phyloP scores from a whole-genome alignment of 2,888 invertebrate genomes.

The Brachyptera risi region DNA sequence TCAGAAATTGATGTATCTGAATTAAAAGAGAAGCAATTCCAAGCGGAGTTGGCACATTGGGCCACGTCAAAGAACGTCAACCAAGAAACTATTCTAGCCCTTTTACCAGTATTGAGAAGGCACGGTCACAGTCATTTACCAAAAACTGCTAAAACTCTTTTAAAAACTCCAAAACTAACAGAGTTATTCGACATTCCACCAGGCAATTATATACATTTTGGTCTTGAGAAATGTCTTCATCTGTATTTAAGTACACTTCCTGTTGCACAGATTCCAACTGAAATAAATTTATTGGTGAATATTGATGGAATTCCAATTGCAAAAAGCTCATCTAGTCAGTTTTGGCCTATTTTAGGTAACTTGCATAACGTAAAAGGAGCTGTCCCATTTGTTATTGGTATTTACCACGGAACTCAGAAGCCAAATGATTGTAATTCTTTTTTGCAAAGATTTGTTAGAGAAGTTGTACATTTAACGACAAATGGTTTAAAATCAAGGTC shows the following conservation, averaged over 20 bases:
- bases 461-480: conserved; percentile 17
- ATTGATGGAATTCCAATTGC: conserved; percentile 32
- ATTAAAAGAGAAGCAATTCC: neutral
- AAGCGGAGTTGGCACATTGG: conserved; percentile 5
- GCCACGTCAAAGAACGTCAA: conserved; percentile 10
- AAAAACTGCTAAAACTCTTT: conserved; percentile 14
- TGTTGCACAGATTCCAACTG: neutral
- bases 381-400: conserved; percentile 20
- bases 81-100: neutral
- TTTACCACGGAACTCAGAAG: conserved; percentile 31
- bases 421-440: conserved; percentile 27
- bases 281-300: conserved; percentile 3
- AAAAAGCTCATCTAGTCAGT: conserved; percentile 28
- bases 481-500: conserved; percentile 15
- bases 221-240: conserved; percentile 16
- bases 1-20: neutral
- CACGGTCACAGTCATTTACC: conserved; percentile 8
- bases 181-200: neutral
- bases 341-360: conserved; percentile 33
- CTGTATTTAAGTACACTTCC: neutral
- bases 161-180: conserved; percentile 11
- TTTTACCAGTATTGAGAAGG: conserved; percentile 4
- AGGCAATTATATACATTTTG: conserved; percentile 10
- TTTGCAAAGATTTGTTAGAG: conserved; percentile 26
- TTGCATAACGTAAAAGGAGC: neutral